These are phyloP conservation scores for Chascanopsetta lugubris DNA, from an alignment of 2,113 vertebrate species.

Conservation along the genomic window DNA sequence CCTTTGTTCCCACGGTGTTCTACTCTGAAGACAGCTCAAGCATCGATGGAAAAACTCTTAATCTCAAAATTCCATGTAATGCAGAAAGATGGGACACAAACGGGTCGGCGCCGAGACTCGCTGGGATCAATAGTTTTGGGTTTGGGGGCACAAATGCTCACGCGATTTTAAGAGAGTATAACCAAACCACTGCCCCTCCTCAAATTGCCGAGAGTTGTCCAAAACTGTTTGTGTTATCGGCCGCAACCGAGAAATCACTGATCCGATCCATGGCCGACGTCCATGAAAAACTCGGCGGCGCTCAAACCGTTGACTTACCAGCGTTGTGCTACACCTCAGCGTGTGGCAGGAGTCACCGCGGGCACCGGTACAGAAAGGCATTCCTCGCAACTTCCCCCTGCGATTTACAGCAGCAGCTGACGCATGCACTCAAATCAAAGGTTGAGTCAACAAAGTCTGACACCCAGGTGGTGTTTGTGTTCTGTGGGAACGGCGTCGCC, in stretches of 20 bases:
- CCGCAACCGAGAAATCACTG: constrained; percentile 82
- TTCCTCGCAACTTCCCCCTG: constrained; percentile 79
- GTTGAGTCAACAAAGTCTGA: constrained; percentile 45
- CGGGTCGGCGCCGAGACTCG: constrained; percentile 73
- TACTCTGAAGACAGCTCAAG: constrained; percentile 81
- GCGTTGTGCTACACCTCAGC: constrained; percentile 85
- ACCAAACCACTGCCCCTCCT: constrained; percentile 35
- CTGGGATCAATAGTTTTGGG: constrained; percentile 89
- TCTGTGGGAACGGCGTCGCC: constrained; percentile 84
- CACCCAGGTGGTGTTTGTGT: constrained; percentile 84
- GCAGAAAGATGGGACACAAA: constrained; percentile 81
- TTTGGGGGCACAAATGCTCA: constrained; percentile 91
- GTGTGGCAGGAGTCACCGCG: constrained; percentile 86
- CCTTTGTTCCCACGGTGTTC: constrained; percentile 86
- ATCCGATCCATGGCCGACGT: constrained; percentile 74
- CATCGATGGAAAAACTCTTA: constrained; percentile 78
- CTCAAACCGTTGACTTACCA: constrained; percentile 68
- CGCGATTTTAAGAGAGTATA: constrained; percentile 80
- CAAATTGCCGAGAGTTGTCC: constrained; percentile 50
- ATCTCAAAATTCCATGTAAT: constrained; percentile 77
- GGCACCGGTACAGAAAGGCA: constrained; percentile 82
- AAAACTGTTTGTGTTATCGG: constrained; percentile 83
- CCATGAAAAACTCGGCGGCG: constrained; percentile 68
- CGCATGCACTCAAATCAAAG: constrained; percentile 42
- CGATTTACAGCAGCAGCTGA: constrained; percentile 79